Conservation (phyloP, 2,113 vertebrate genomes). For the Platysternon megacephalum region DNA sequence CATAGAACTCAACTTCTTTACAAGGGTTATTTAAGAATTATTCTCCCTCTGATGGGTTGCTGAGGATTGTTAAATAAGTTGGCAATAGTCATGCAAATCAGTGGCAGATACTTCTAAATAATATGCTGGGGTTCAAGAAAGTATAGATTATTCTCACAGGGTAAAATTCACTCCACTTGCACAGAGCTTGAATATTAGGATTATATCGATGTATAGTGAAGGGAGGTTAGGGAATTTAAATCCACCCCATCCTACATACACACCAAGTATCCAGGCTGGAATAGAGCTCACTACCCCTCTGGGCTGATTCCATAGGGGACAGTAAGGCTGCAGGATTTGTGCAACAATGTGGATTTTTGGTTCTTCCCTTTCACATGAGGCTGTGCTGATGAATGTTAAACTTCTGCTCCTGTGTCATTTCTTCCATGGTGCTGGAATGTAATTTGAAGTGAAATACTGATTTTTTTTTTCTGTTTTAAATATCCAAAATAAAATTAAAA, state of each 20-base stretch:
- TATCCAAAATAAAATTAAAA: not conserved
- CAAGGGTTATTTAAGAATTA: not conserved
- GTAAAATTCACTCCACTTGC: not conserved
- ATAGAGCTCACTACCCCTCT: fast-evolving
- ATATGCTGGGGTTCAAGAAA: not conserved
- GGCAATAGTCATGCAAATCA: not conserved
- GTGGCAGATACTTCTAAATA: not conserved
- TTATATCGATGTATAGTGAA: not conserved
- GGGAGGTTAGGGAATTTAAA: not conserved
- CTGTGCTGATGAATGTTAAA: not conserved
- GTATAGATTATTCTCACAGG: not conserved
- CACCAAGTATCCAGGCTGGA: not conserved
- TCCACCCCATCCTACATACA: not conserved
- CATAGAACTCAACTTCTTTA: not conserved
- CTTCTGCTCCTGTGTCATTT: not conserved
- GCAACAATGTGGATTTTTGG: not conserved
- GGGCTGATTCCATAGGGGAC: not conserved
- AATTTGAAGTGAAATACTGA: not conserved
- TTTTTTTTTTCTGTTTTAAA: not conserved
- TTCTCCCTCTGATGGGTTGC: not conserved
- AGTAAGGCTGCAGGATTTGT: not conserved
- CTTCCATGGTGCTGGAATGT: not conserved
- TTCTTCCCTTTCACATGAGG: not conserved
- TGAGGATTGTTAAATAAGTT: not conserved
- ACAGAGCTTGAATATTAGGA: not conserved